Conservation (phyloP, 2,113 vertebrate species). For the Gallinago paraguaiae region DNA sequence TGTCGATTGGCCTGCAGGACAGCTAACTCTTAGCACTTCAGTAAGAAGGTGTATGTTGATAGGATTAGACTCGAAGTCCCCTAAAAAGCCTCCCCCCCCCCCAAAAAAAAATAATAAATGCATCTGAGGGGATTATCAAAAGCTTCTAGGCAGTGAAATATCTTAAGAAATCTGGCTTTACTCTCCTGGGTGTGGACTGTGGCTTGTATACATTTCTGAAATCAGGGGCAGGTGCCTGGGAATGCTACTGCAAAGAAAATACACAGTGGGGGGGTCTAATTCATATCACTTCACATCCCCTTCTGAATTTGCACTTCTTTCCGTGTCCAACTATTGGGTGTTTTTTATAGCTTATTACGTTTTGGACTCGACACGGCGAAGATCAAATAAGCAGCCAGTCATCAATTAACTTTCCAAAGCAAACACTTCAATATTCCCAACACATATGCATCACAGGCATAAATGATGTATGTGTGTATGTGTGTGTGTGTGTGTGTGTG, state of each 20-base stretch:
- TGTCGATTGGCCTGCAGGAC: neutral
- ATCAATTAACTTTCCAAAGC: conserved; percentile 38
- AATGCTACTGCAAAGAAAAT: conserved; percentile 47
- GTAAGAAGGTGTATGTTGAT: neutral
- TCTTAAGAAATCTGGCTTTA: neutral
- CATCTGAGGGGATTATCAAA: neutral
- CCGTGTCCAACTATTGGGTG: neutral
- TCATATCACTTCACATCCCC: neutral
- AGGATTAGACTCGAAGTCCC: neutral
- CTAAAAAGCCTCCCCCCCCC: neutral
- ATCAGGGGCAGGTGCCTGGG: conserved; percentile 1
- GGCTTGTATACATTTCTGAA: neutral
- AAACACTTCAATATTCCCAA: conserved; percentile 10
- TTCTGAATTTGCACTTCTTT: conserved; percentile 33
- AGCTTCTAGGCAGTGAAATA: neutral
- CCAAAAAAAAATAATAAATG: neutral
- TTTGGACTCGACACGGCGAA: neutral
- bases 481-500: too few relatives aligned
- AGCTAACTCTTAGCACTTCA: neutral
- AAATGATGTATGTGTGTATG: neutral
- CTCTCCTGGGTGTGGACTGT: neutral
- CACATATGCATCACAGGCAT: conserved; percentile 47
- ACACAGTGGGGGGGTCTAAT: neutral
- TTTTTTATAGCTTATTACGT: neutral
- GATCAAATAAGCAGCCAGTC: conserved; percentile 52